Base-by-base conservation (phyloP, 2,113 vertebrate genomes). In the Odontophorus gujanensis region DNA sequence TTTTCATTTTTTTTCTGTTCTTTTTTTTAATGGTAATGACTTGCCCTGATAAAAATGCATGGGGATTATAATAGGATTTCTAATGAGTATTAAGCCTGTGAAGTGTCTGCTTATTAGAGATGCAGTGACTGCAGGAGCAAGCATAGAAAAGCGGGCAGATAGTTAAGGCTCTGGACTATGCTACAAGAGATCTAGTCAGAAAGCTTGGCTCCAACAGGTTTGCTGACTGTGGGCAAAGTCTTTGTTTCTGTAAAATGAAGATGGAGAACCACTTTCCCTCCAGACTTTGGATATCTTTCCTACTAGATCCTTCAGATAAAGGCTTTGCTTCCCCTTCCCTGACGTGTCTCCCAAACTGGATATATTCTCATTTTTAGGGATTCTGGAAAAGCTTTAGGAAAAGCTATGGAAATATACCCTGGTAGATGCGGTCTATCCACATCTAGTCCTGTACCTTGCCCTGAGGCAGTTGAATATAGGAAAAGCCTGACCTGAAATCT, bases 31-130 rank as follows among this genome's bases (percentile, higher is more conserved):
- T 83, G 45, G 30, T 83, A 95, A 69, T 66, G 30, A 69, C 71
- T 80, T 1, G 2, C 12, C 85, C 43, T 87, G 68, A 85, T 91
- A 81, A 92, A 94, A 95, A 90, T n/a, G 10, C 61, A 69, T 48
- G 57, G 74, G 34, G 10, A 68, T 65, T 95, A 72, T 88, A 55
- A 38, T 19, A 83, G 22, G 19, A 86, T 93, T 92, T 95, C 73
- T 92, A 92, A 90, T 0, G 3, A 93, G 68, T 85, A 71, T 67
- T 63, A 93, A 88, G 34, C 4, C 34, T 95, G 68, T 78, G 73
- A 94, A 72, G 73, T 90, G 61, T 8, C 32, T 83, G 42, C 55
- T 77, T 96, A 50, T 85, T 80, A 92, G 59, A 86, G 38, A 88
- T 78, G 12, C 61, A 85, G 15, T 30, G 57, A 78, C 51, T 83